Evolutionary conservation across 1,140 invertebrate genomes (phyloP).

Genomic region (Bombus sibiricus): DNA sequence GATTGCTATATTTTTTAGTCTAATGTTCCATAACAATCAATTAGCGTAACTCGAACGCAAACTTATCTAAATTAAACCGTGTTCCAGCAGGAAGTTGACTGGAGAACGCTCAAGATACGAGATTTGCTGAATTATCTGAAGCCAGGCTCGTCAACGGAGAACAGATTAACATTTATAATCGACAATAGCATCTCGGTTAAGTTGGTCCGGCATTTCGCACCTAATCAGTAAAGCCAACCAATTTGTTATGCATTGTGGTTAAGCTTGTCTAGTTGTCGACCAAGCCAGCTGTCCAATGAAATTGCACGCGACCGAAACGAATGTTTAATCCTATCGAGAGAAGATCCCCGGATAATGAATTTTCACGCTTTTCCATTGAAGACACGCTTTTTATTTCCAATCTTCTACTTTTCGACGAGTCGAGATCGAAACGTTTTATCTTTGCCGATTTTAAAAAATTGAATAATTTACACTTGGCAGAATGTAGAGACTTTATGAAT

Average conservation of each 20-base stretch:
- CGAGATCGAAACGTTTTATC: too few relatives aligned
- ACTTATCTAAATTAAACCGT: background rate
- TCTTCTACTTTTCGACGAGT: too few relatives aligned
- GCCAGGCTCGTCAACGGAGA: background rate
- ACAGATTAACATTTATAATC: slow-evolving; percentile 25
- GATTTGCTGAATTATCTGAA: background rate
- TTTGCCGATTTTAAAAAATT: too few relatives aligned
- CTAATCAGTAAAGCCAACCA: slow-evolving; percentile 14
- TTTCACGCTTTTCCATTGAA: background rate
- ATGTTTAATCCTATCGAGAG: slow-evolving; percentile 4
- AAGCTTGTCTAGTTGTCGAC: slow-evolving; percentile 8
- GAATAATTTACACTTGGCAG: too few relatives aligned
- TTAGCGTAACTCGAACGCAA: background rate
- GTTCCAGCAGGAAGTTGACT: background rate
- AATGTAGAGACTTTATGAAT: too few relatives aligned
- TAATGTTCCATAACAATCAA: background rate
- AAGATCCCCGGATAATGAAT: background rate
- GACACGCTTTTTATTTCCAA: background rate
- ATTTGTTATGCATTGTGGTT: slow-evolving; percentile 39
- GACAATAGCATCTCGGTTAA: background rate
- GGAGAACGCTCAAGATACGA: background rate
- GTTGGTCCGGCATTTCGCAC: slow-evolving; percentile 12
- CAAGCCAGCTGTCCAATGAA: slow-evolving; percentile 33
- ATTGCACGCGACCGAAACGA: background rate
- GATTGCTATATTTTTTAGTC: background rate